A percentile compares a stretch with the other conserved stretches of the same genome.
Conservation (phyloP, 2,113 vertebrate genomes). For the Oryzias curvinotus region DNA sequence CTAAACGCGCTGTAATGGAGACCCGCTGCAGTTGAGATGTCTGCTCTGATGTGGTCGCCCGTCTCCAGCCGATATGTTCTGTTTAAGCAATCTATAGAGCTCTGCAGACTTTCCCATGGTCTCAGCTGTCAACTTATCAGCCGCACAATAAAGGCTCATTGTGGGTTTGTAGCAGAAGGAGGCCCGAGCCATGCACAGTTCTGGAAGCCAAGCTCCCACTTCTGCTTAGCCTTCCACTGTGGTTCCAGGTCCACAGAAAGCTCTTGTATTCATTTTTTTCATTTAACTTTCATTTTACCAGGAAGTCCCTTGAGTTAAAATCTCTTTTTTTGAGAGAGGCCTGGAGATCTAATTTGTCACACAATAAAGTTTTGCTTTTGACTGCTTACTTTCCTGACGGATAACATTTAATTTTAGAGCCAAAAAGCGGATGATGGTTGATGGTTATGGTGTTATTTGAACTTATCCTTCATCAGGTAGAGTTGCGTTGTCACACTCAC, state of each 20-base stretch:
- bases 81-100: constrained; percentile 30
- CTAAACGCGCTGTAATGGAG: constrained; percentile 26
- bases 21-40: constrained; percentile 22
- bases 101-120: constrained; percentile 50
- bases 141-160: constrained; percentile 54
- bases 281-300: no score
- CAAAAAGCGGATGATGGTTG: no score
- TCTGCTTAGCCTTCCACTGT: constrained; percentile 39
- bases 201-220: constrained; percentile 19
- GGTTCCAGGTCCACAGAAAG: constrained; percentile 51
- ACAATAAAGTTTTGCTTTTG: no score
- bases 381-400: no score
- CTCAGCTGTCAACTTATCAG: constrained; percentile 42
- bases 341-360: not conserved
- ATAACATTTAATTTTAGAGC: no score
- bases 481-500: no score
- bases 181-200: constrained; percentile 21
- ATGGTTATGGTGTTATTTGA: no score
- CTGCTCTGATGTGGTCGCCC: constrained; percentile 29
- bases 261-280: constrained; percentile 1
- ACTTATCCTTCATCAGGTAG: no score
- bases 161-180: constrained; percentile 45
- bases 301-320: no score
- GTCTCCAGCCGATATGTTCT: constrained; percentile 11
- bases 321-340: no score